Evolutionary conservation across 1,140 invertebrate species (phyloP).

Genomic region (Wiebesia pumilae): DNA sequence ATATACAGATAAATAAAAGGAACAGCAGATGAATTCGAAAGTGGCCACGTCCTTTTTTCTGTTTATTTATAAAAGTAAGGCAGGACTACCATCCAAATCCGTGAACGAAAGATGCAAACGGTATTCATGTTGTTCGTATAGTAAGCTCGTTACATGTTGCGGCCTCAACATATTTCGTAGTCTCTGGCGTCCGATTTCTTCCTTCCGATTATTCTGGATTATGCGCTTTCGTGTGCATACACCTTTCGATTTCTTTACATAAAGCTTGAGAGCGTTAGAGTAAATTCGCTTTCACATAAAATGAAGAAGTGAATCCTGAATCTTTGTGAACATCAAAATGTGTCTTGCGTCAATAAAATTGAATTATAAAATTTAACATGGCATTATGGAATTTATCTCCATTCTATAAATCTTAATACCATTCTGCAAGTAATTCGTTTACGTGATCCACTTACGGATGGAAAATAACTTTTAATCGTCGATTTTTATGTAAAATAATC

Average conservation of each 20-base stretch:
- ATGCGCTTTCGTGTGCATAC: not conserved
- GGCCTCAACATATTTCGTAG: not conserved
- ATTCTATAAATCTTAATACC: not conserved
- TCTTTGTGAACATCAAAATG: not conserved
- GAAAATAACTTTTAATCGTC: not conserved
- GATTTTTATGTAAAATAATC: not conserved
- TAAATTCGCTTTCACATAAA: constrained; percentile 16
- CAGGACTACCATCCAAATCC: not conserved
- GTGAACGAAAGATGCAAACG: not conserved
- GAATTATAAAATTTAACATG: not conserved
- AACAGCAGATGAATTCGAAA: not conserved
- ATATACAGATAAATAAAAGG: constrained; percentile 10
- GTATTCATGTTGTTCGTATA: not conserved
- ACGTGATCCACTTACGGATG: not conserved
- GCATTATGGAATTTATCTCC: not conserved
- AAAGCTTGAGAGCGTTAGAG: not conserved
- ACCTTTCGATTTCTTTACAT: constrained; percentile 24
- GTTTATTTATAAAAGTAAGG: not conserved
- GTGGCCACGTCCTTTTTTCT: not conserved
- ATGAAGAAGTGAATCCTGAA: not conserved
- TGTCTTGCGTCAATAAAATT: not conserved
- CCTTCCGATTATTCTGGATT: constrained; percentile 24
- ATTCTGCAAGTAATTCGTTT: not conserved
- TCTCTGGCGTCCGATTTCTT: constrained; percentile 10
- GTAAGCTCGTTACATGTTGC: not conserved